Conservation (phyloP, 1,140 invertebrate genomes). For the Bombus huntii region DNA sequence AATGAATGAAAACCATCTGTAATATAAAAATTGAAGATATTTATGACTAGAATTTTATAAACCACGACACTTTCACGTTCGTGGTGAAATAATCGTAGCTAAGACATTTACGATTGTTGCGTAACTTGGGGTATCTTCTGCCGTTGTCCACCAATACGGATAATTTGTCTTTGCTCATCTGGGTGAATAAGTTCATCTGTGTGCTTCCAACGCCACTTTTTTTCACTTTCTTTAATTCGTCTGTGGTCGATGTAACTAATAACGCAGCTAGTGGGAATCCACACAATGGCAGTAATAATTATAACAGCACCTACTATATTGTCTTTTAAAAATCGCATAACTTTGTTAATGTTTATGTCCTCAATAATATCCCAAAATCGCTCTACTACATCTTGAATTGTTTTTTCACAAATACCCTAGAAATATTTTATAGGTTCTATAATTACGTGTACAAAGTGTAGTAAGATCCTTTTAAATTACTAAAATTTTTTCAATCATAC, state of each 20-base stretch:
- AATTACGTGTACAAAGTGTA: neutral
- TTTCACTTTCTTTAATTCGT: conserved; percentile 82
- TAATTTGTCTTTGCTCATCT: conserved; percentile 78
- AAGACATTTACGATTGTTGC: conserved; percentile 67
- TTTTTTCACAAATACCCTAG: conserved; percentile 96
- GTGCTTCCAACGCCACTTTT: conserved; percentile 80
- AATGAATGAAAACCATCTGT: conserved; percentile 6
- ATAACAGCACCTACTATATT: conserved; percentile 96
- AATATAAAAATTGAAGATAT: conserved; percentile 1
- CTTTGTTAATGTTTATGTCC: conserved; percentile 97
- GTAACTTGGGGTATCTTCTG: conserved; percentile 71
- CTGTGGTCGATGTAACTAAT: conserved; percentile 91
- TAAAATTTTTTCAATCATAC: conserved; percentile 79
- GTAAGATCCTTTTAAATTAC: neutral
- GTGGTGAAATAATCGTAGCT: neutral
- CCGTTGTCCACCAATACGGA: conserved; percentile 75
- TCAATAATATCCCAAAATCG: conserved; percentile 98
- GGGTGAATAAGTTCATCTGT: conserved; percentile 80
- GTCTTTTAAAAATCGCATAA: conserved; percentile 92
- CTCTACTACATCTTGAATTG: conserved; percentile 96
- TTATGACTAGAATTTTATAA: conserved; percentile 55
- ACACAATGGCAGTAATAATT: conserved; percentile 93
- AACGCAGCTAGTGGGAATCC: conserved; percentile 94
- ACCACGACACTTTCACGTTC: neutral
- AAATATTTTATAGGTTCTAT: conserved; percentile 55